Conservation (phyloP, 2,888 invertebrate species). For the Allophyes oxyacanthae region DNA sequence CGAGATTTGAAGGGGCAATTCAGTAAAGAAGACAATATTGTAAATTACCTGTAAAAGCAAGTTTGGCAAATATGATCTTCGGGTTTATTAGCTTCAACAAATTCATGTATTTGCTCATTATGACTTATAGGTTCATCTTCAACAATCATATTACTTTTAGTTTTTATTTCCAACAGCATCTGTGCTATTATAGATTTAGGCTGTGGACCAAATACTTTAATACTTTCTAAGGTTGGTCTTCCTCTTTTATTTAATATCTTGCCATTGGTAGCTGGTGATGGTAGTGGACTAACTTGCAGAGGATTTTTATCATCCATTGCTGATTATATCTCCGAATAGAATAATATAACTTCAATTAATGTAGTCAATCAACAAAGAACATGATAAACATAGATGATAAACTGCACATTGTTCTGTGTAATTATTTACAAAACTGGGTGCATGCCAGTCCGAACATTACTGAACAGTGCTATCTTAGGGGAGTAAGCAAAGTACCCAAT, state of each 20-base stretch:
- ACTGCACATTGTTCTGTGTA: too few relatives aligned
- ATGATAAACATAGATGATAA: too few relatives aligned
- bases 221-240: slow-evolving; percentile 67
- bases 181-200: slow-evolving; percentile 78
- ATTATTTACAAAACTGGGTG: too few relatives aligned
- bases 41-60: slow-evolving; percentile 43
- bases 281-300: slow-evolving; percentile 48
- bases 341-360: too few relatives aligned
- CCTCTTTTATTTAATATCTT: slow-evolving; percentile 65
- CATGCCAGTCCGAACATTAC: too few relatives aligned
- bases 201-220: slow-evolving; percentile 71
- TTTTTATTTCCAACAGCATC: slow-evolving; percentile 64
- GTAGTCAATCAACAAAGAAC: too few relatives aligned
- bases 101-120: slow-evolving; percentile 19
- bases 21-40: too few relatives aligned
- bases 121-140: slow-evolving; percentile 19
- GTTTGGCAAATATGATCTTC: slow-evolving; percentile 26
- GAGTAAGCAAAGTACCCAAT: too few relatives aligned
- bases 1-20: too few relatives aligned
- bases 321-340: not conserved
- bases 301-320: slow-evolving; percentile 66
- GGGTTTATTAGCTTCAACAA: slow-evolving; percentile 14
- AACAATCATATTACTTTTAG: slow-evolving; percentile 31
- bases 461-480: too few relatives aligned
- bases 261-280: slow-evolving; percentile 10